Conservation (phyloP, 1,140 invertebrate species). For the Venturia canescens region DNA sequence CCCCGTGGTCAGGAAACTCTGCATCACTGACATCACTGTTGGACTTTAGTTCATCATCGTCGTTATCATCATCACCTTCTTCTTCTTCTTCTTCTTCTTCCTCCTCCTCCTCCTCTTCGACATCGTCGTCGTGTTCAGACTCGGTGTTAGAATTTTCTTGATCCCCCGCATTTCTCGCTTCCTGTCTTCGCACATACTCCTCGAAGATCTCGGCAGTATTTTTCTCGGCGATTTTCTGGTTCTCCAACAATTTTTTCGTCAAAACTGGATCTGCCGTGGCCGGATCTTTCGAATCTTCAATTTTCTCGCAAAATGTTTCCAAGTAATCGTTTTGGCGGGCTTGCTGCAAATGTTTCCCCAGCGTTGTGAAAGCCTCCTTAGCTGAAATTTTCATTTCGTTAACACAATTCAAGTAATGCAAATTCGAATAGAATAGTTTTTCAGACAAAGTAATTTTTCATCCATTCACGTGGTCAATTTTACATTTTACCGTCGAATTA, state of each 20-base stretch:
- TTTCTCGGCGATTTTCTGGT: conserved; percentile 70
- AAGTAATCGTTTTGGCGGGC: conserved; percentile 77
- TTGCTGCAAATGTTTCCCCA: conserved; percentile 77
- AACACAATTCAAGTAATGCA: too few species aligned
- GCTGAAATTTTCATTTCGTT: conserved; percentile 64
- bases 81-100: too few species aligned
- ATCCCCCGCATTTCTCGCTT: conserved; percentile 38
- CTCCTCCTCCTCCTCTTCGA: too few species aligned
- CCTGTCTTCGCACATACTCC: conserved; percentile 71
- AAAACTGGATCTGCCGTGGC: conserved; percentile 74
- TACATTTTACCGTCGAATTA: too few species aligned
- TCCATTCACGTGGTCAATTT: too few species aligned
- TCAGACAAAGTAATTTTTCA: too few species aligned
- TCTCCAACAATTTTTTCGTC: conserved; percentile 73
- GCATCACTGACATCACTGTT: conserved; percentile 2
- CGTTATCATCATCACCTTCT: background rate
- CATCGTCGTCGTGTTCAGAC: background rate
- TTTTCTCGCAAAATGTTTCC: conserved; percentile 73
- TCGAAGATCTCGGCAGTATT: conserved; percentile 76
- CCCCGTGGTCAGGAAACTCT: conserved; percentile 5
- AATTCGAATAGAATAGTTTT: too few species aligned
- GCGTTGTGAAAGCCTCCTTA: conserved; percentile 76
- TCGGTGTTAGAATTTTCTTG: conserved; percentile 1
- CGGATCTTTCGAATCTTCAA: conserved; percentile 76
- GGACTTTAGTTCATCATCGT: background rate